Base-by-base conservation (phyloP, 2,113 vertebrate species). In the Bufo gargarizans region DNA sequence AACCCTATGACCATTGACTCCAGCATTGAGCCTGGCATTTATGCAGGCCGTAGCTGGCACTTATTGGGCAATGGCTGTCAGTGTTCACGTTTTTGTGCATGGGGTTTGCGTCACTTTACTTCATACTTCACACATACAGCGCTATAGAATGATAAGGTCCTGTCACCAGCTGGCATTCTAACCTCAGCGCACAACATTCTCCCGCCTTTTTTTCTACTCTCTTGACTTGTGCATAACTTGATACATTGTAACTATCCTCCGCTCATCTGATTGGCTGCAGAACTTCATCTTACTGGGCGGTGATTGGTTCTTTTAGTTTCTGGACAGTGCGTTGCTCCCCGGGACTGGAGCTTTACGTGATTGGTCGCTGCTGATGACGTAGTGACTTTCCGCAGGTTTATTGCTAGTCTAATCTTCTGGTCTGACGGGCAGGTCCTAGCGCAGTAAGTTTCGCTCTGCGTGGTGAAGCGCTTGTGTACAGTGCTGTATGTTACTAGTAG, bases 211-310 rank as follows among this genome's bases (percentile, higher is more conserved):
- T 20, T 9, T 0, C 11, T 0, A 20, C 0, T 22, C 43, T 14
- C 22, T 6, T 2, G 6, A 78, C 45, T 20, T 74, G 0, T 0
- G 8, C 45, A 79, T 67, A 0, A 53, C 19, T 20, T 16, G 89
- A 80, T 88, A 91, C 90, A 87, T 1, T 83, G 74, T 88, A 85
- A 77, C 56, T 65, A 0, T 19, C 4, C 20, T 16, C n/a, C 50
- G 0, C 53, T 45, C 49, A 45, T 33, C 67, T 53, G 55, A 88
- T 88, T 82, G 86, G 78, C 33, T 55, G 12, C 20, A 2, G 43
- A 11, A 11, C 9, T 3, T 20, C 6, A 12, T 13, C 50, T 47
- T 33, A 16, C 14, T 17, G 74, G 20, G 14, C 78, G 12, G 17
- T 9, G 55, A 49, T 74, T 50, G 86, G 78, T n/a, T 61, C 9